Evolutionary conservation across 2,113 vertebrate species (phyloP).

Genomic region (Chaetodon trifascialis): DNA sequence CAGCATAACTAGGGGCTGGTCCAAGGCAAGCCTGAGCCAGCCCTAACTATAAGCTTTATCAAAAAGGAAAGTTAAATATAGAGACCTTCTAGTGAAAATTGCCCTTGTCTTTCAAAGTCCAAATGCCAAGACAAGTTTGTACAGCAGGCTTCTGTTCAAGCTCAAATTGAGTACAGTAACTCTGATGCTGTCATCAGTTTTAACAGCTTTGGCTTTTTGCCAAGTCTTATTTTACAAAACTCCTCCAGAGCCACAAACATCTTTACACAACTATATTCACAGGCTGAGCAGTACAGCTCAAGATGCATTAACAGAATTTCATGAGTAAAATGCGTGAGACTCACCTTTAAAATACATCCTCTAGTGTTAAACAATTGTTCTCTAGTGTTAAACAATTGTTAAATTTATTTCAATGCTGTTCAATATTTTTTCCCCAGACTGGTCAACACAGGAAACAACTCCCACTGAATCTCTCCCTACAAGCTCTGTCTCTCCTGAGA

Average conservation of each 20-base stretch:
- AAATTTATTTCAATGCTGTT: not conserved
- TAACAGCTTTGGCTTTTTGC: not conserved
- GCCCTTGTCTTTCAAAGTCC: too few species aligned
- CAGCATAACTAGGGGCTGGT: too few species aligned
- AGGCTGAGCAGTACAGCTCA: not conserved
- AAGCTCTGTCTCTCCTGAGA: not conserved
- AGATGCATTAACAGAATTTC: not conserved
- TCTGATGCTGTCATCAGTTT: not conserved
- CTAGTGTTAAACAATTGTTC: not conserved
- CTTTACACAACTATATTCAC: not conserved
- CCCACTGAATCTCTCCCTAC: not conserved
- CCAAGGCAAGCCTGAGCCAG: too few species aligned
- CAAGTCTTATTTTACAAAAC: too few species aligned
- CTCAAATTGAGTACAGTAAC: not conserved
- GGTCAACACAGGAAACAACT: not conserved
- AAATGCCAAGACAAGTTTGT: not conserved
- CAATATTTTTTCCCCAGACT: constrained; percentile 3
- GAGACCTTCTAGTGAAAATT: too few species aligned
- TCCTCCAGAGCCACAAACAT: too few species aligned
- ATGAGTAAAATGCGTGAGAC: not conserved
- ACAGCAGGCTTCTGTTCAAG: not conserved
- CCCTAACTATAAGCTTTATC: too few species aligned
- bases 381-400: not conserved
- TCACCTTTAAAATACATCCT: not conserved
- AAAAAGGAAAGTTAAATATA: too few species aligned